These are phyloP conservation scores for Acanthopagrus latus DNA, from an alignment of 2,797 vertebrate species.

Conservation along the genomic window DNA sequence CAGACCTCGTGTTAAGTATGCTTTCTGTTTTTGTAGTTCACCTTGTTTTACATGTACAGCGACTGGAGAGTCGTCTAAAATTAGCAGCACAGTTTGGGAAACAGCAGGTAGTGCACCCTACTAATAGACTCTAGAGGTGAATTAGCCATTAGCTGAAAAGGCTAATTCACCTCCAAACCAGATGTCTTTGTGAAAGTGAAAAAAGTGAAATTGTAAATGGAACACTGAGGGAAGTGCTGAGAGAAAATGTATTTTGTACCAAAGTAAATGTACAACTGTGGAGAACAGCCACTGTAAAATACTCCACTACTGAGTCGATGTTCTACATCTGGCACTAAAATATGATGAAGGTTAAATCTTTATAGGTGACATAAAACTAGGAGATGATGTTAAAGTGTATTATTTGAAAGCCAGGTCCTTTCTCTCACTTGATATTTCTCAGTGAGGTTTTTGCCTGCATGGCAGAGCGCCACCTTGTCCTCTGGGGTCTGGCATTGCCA, in stretches of 20 bases:
- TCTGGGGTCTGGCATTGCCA: conserved; percentile 21
- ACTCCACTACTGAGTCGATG: background rate
- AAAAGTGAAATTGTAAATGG: conserved; percentile 62
- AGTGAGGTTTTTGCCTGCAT: conserved; percentile 3
- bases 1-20: conserved; percentile 38
- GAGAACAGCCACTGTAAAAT: background rate
- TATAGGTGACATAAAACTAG: background rate
- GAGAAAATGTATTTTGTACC: conserved; percentile 14
- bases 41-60: conserved; percentile 73
- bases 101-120: conserved; percentile 76
- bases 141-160: conserved; percentile 82
- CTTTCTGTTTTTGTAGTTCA: conserved; percentile 67
- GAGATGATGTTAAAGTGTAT: background rate
- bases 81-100: conserved; percentile 80
- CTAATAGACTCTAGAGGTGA: conserved; percentile 83
- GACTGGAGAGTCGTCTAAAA: conserved; percentile 77
- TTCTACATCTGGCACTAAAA: conserved; percentile 1
- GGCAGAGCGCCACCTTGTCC: conserved; percentile 37
- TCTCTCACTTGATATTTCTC: conserved; percentile 18
- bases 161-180: conserved; percentile 82
- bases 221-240: conserved; percentile 15
- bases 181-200: conserved; percentile 76
- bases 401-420: conserved; percentile 5
- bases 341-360: conserved; percentile 7
- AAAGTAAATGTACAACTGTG: conserved; percentile 1